These are phyloP conservation scores for Festucalex cinctus DNA, from an alignment of 2,113 vertebrate genomes.

Conservation along the genomic window DNA sequence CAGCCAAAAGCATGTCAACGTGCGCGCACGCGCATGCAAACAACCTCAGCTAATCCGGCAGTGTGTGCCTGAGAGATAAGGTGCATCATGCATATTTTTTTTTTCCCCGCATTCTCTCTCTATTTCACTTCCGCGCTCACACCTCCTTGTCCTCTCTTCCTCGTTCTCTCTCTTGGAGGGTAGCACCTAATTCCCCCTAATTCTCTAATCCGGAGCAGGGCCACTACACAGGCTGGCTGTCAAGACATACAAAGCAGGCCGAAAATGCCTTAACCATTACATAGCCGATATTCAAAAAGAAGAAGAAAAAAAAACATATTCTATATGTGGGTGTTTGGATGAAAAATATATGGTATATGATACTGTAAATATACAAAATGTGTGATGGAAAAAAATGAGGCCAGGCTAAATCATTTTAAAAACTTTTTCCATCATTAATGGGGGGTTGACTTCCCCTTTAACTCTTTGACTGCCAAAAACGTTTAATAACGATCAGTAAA, in stretches of 20 bases:
- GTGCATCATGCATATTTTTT: conserved; percentile 57
- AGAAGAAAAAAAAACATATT: conserved; percentile 21
- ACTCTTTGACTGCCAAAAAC: too few species aligned
- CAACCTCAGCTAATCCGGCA: conserved; percentile 64
- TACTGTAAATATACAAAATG: too few species aligned
- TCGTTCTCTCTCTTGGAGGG: conserved; percentile 45
- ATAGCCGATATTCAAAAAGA: conserved; percentile 29
- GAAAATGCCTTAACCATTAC: conserved; percentile 16
- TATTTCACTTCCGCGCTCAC: conserved; percentile 22
- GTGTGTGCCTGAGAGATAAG: conserved; percentile 70
- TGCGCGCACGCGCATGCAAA: conserved; percentile 32
- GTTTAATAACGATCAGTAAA: too few species aligned
- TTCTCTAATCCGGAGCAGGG: conserved; percentile 62
- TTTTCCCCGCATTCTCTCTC: conserved; percentile 48
- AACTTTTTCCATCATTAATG: too few species aligned
- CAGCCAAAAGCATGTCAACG: conserved; percentile 2
- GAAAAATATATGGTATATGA: neutral
- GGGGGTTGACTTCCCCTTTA: too few species aligned
- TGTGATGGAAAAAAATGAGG: too few species aligned
- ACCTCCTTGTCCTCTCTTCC: conserved; percentile 15
- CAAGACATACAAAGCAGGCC: conserved; percentile 24
- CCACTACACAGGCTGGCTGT: conserved; percentile 49
- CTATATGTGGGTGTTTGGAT: conserved; percentile 1
- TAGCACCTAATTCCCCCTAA: conserved; percentile 65
- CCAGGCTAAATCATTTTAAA: too few species aligned